phyloP scores from a whole-genome alignment of 2,113 vertebrate species.

The Pipra filicauda region DNA sequence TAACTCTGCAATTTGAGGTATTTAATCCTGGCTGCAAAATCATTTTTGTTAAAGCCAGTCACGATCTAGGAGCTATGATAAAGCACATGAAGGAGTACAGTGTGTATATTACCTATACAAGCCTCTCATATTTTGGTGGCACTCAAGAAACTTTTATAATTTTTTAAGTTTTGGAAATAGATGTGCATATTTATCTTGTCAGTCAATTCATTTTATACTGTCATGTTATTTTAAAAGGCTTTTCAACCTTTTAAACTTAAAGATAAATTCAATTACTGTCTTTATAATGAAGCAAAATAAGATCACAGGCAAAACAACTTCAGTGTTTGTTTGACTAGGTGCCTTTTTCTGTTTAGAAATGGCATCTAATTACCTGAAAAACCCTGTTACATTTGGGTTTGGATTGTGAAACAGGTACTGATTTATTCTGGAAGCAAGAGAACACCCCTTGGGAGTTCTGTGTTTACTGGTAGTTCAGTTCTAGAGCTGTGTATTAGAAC shows the following conservation, averaged over 20 bases:
- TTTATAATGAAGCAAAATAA: constrained; percentile 1
- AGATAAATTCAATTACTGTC: background rate
- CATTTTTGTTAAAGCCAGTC: background rate
- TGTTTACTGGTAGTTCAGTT: background rate
- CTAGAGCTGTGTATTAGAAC: background rate
- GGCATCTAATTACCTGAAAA: background rate
- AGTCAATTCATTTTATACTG: constrained; percentile 1
- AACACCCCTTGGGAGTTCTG: background rate
- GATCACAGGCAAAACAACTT: constrained; percentile 4
- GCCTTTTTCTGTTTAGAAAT: background rate
- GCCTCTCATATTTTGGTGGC: background rate
- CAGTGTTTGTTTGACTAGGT: background rate
- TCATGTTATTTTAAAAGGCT: background rate
- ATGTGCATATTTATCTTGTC: background rate
- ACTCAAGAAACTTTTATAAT: background rate
- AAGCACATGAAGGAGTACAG: background rate
- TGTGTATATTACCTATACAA: background rate
- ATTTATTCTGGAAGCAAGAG: background rate
- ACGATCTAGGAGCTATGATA: background rate
- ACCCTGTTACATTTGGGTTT: background rate
- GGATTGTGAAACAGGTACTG: background rate
- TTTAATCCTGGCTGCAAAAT: constrained; percentile 35
- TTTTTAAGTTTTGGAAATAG: constrained; percentile 29
- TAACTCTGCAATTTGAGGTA: constrained; percentile 13
- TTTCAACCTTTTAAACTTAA: constrained; percentile 9